These are phyloP conservation scores for Corapipo altera DNA, from an alignment of 2,113 vertebrate species.

Conservation along the genomic window DNA sequence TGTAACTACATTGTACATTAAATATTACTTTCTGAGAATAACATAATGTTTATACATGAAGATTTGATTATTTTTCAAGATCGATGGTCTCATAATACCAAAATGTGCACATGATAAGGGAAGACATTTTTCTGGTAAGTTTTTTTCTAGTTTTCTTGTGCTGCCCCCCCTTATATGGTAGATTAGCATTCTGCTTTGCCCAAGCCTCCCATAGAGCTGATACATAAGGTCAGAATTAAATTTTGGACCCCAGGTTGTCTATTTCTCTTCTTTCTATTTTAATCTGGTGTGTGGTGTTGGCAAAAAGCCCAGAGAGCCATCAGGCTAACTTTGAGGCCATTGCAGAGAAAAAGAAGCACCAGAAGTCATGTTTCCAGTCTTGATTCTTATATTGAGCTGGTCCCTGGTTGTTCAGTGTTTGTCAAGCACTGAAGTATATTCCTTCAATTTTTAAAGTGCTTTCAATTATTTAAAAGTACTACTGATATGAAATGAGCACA, in stretches of 20 bases:
- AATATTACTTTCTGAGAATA: constrained; percentile 6
- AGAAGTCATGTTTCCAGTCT: neutral
- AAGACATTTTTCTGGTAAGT: neutral
- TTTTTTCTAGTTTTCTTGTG: neutral
- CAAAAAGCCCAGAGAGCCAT: constrained; percentile 21
- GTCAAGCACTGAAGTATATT: neutral
- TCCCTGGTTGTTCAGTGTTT: neutral
- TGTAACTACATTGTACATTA: neutral
- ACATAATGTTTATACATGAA: neutral
- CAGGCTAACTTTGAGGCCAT: constrained; percentile 5
- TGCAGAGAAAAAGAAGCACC: neutral
- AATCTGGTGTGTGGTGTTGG: constrained; percentile 37
- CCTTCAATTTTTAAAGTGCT: neutral
- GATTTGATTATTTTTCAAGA: constrained; percentile 50
- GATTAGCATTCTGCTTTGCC: constrained; percentile 23
- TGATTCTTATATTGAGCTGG: neutral
- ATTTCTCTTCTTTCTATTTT: constrained; percentile 43
- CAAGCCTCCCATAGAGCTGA: neutral
- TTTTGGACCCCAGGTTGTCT: constrained; percentile 55
- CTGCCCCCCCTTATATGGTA: constrained; percentile 24
- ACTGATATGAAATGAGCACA: neutral
- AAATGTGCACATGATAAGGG: neutral
- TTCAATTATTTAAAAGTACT: neutral
- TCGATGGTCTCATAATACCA: neutral
- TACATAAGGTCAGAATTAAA: constrained; percentile 65